A percentile compares a stretch with the other conserved stretches of the same genome.
Conservation (phyloP, 2,797 vertebrate species). For the Pipistrellus pygmaeus region DNA sequence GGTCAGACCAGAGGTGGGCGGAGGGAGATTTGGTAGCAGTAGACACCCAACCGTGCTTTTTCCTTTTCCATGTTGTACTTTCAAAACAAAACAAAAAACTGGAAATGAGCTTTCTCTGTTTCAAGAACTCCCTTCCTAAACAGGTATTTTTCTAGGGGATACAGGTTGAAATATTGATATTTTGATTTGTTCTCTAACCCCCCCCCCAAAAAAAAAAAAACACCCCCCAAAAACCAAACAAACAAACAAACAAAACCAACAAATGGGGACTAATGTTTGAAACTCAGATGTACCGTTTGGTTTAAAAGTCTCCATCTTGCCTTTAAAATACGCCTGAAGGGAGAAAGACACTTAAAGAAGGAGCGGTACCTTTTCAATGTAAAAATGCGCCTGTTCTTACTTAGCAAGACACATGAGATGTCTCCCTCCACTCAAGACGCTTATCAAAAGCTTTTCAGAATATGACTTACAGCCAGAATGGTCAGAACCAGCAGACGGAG, state of each 20-base stretch:
- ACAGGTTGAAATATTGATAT: slow-evolving; percentile 36
- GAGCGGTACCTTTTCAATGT: background rate
- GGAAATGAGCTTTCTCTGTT: slow-evolving; percentile 68
- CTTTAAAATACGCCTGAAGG: slow-evolving; percentile 46
- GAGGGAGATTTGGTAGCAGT: slow-evolving; percentile 15
- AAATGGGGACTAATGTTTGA: slow-evolving; percentile 64
- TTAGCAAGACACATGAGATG: slow-evolving; percentile 65
- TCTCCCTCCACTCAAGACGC: slow-evolving; percentile 59
- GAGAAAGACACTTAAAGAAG: slow-evolving; percentile 68
- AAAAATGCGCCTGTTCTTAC: slow-evolving; percentile 67
- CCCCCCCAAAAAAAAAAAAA: too few species aligned
- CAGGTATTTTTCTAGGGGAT: slow-evolving; percentile 43
- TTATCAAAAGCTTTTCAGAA: slow-evolving; percentile 74
- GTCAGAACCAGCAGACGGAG: slow-evolving; percentile 66
- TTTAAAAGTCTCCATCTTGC: slow-evolving; percentile 65
- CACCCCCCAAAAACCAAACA: background rate
- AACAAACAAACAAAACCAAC: background rate
- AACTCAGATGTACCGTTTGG: slow-evolving; percentile 73
- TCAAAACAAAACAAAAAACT: background rate
- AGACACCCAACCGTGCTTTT: background rate
- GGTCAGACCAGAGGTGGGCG: background rate
- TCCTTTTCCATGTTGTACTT: background rate
- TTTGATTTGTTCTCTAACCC: slow-evolving; percentile 22
- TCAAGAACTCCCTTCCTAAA: slow-evolving; percentile 65
- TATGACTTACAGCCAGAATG: slow-evolving; percentile 69